A percentile compares a stretch with the other conserved stretches of the same genome.
Evolutionary conservation across 2,888 invertebrate genomes (phyloP).

Genomic region (Drosophila mayaguana): DNA sequence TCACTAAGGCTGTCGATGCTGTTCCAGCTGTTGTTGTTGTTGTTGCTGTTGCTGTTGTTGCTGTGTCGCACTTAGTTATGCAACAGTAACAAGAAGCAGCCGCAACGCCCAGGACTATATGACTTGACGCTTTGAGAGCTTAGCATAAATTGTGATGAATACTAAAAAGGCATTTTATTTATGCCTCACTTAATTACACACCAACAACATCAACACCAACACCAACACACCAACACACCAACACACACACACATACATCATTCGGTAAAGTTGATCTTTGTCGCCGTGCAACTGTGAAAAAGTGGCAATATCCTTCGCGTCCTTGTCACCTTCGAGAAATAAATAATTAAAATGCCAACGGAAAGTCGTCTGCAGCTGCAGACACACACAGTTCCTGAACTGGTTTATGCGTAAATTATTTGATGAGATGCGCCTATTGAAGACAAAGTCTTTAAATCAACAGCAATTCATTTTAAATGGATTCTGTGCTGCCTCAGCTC

Average conservation of each 20-base stretch:
- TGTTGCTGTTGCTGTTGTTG: constrained; percentile 15
- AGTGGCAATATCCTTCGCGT: constrained; percentile 46
- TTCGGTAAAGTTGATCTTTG: constrained; percentile 38
- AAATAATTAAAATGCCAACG: constrained; percentile 69
- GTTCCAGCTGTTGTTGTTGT: constrained; percentile 18
- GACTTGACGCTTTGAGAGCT: constrained; percentile 77
- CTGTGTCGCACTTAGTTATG: constrained; percentile 57
- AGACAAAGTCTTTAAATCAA: neutral
- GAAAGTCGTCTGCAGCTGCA: constrained; percentile 5
- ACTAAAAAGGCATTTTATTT: constrained; percentile 83
- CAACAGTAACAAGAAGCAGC: constrained; percentile 51
- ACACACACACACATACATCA: constrained; percentile 1
- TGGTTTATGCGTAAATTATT: constrained; percentile 31
- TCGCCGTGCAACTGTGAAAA: constrained; percentile 44
- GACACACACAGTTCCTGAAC: neutral
- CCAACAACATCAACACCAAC: constrained; percentile 24
- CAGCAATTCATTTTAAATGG: neutral
- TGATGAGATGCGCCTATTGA: neutral
- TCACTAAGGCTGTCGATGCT: constrained; percentile 21
- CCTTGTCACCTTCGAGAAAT: constrained; percentile 67
- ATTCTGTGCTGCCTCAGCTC: neutral
- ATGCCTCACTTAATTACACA: constrained; percentile 77
- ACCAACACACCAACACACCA: constrained; percentile 44
- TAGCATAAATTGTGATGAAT: constrained; percentile 83
- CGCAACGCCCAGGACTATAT: constrained; percentile 39